Evolutionary conservation across 2,797 vertebrate genomes (phyloP).

Genomic region (Molothrus ater): DNA sequence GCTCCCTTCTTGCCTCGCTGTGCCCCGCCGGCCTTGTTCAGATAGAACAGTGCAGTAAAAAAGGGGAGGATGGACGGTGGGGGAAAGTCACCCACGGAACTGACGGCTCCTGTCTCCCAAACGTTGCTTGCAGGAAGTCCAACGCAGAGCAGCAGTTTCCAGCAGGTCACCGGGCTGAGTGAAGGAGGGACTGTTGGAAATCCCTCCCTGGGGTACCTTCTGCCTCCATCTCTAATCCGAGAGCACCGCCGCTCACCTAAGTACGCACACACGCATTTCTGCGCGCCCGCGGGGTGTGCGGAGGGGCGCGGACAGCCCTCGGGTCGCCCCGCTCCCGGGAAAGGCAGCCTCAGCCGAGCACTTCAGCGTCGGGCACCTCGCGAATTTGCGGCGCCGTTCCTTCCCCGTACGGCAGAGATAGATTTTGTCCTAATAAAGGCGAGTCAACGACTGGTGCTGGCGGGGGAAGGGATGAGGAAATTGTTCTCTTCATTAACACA

Average conservation of each 20-base stretch:
- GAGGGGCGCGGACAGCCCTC: too few species aligned
- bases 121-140: not conserved
- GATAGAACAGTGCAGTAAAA: not conserved
- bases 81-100: not conserved
- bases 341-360: not conserved
- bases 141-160: not conserved
- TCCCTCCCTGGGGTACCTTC: rapidly evolving
- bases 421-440: not conserved
- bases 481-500: not conserved
- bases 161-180: too few species aligned
- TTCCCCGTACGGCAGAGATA: not conserved
- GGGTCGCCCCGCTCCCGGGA: rapidly evolving
- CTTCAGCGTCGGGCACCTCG: not conserved
- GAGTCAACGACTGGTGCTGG: not conserved
- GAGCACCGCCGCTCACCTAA: not conserved
- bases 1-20: not conserved
- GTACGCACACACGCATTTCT: rapidly evolving
- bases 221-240: too few species aligned
- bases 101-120: not conserved
- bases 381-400: not conserved
- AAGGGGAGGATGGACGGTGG: too few species aligned
- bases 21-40: rapidly evolving
- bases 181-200: not conserved
- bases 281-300: rapidly evolving
- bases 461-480: not conserved